These are phyloP conservation scores for Planococcus citri DNA, from an alignment of 1,140 invertebrate genomes.

Conservation along the genomic window DNA sequence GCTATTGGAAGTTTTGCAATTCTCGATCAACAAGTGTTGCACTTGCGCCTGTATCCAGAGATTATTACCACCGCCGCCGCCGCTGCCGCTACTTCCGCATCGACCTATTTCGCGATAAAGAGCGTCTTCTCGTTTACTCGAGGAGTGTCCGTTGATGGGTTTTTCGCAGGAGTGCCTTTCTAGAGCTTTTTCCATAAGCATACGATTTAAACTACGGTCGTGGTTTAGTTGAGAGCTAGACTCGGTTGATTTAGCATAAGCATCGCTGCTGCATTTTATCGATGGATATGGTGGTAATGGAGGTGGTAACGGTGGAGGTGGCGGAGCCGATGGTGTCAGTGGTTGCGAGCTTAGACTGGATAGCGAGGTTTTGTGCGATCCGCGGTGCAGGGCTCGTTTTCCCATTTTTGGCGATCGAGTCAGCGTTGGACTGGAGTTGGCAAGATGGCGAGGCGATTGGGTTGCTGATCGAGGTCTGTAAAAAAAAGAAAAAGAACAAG, in stretches of 20 bases:
- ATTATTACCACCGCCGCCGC: too few relatives aligned
- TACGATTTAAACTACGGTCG: neutral
- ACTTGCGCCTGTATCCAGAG: neutral
- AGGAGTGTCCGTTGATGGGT: too few relatives aligned
- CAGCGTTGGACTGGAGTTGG: slow-evolving; percentile 33
- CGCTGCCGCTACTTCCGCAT: too few relatives aligned
- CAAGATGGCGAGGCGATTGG: slow-evolving; percentile 29
- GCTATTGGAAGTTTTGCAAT: slow-evolving; percentile 6
- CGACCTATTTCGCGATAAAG: neutral
- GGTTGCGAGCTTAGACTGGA: neutral
- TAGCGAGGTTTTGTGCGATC: slow-evolving; percentile 24
- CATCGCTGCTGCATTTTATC: neutral
- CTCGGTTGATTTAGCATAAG: neutral
- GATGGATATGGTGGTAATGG: slow-evolving; percentile 11
- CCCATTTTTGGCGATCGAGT: slow-evolving; percentile 45
- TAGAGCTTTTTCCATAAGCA: neutral
- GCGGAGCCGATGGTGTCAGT: slow-evolving; percentile 27
- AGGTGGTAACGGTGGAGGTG: neutral
- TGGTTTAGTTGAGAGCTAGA: neutral
- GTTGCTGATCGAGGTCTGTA: neutral
- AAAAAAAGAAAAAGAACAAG: too few relatives aligned
- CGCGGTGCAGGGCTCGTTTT: slow-evolving; percentile 37
- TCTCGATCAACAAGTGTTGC: neutral
- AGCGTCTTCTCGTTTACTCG: neutral
- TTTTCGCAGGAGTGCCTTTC: neutral